These are phyloP conservation scores for Chrysolophus pictus DNA, from an alignment of 2,797 vertebrate genomes.

Conservation along the genomic window DNA sequence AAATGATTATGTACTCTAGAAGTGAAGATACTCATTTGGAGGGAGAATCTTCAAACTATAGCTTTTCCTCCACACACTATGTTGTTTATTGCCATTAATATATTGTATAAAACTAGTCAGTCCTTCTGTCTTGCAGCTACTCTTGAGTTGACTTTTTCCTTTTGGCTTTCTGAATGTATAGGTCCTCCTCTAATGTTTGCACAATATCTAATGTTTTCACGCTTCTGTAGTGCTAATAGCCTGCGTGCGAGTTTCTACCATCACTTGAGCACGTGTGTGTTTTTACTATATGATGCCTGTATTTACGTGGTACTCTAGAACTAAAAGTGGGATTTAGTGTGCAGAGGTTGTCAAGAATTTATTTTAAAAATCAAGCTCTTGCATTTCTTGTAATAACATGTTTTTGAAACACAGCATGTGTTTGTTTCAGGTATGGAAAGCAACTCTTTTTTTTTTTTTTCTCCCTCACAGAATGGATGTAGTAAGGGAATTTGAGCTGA, in stretches of 20 bases:
- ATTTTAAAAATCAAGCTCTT: fast-evolving
- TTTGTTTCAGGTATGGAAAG: neutral
- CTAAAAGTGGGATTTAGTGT: neutral
- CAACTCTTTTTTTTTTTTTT: neutral
- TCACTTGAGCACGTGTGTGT: neutral
- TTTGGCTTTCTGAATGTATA: neutral
- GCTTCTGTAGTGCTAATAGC: neutral
- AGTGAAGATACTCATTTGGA: neutral
- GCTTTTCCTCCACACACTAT: neutral
- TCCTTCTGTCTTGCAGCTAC: neutral
- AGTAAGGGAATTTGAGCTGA: neutral
- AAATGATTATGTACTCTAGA: neutral
- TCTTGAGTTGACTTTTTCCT: neutral
- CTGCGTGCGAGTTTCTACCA: neutral
- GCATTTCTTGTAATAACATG: neutral
- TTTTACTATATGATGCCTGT: neutral
- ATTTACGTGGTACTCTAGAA: neutral
- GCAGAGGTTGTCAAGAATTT: neutral
- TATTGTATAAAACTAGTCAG: neutral
- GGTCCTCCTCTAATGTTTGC: neutral
- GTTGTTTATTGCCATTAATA: neutral
- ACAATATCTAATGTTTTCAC: neutral
- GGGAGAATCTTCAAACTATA: neutral
- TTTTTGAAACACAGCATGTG: neutral
- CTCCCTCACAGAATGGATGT: neutral